A percentile compares a stretch with the other conserved stretches of the same genome.
phyloP scores from a whole-genome alignment of 2,113 vertebrate species.

The Pteruthius melanotis region DNA sequence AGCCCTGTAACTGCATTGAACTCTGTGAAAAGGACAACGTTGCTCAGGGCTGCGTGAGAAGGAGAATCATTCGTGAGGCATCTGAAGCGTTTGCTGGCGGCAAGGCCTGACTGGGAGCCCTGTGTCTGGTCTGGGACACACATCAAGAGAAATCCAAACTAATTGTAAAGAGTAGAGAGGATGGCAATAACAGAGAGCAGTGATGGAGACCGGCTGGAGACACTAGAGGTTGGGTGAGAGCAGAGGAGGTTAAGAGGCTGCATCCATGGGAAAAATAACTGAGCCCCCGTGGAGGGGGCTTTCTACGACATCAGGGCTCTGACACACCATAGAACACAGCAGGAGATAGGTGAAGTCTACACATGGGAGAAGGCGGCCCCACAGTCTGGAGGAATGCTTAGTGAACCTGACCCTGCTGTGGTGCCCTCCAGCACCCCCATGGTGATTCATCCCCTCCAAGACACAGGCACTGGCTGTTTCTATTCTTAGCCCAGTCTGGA shows the following conservation, averaged over 20 bases:
- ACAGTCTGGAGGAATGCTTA: neutral
- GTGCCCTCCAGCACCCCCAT: neutral
- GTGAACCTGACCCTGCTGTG: neutral
- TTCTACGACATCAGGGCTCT: neutral
- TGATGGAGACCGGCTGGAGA: neutral
- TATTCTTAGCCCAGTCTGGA: neutral
- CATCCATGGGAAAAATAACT: neutral
- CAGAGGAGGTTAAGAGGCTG: neutral
- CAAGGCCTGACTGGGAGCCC: neutral
- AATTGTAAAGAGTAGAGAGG: neutral
- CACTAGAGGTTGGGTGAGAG: neutral
- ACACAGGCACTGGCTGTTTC: neutral
- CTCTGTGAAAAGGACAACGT: neutral
- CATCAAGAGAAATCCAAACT: constrained; percentile 5
- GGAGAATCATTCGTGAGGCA: neutral
- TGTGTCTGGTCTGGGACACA: neutral
- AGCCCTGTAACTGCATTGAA: neutral
- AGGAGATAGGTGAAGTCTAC: neutral
- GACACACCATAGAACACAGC: neutral
- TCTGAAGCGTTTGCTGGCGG: neutral
- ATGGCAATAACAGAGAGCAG: neutral
- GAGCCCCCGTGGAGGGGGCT: neutral
- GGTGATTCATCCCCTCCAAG: neutral
- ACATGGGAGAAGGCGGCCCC: neutral
- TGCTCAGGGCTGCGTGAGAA: neutral